Conservation (phyloP, 2,797 vertebrate genomes). For the Prionace glauca region DNA sequence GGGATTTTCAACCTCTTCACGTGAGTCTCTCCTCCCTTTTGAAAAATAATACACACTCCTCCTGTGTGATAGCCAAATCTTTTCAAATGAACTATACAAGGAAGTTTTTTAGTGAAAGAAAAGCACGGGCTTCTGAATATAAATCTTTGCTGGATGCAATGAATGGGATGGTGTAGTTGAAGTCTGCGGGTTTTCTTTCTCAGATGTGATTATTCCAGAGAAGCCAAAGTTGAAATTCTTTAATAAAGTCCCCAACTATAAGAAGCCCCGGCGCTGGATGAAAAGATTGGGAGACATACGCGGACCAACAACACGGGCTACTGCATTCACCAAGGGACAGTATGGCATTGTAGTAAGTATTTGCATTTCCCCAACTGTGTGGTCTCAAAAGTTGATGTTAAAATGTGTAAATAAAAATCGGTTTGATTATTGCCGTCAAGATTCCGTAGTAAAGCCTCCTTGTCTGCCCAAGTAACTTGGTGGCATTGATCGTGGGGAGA, state of each 20-base stretch:
- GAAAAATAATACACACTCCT: background rate
- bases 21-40: background rate
- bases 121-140: background rate
- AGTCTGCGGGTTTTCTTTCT: background rate
- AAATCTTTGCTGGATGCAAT: background rate
- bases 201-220: conserved; percentile 68
- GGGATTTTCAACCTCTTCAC: background rate
- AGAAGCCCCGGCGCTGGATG: conserved; percentile 67
- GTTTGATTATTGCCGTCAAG: background rate
- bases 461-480: background rate
- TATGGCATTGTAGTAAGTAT: conserved; percentile 82
- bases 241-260: conserved; percentile 74
- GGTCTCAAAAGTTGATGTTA: background rate
- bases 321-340: conserved; percentile 67
- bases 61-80: background rate
- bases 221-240: conserved; percentile 75
- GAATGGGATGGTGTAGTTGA: background rate
- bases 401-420: background rate
- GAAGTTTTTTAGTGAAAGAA: background rate
- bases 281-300: conserved; percentile 77
- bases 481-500: background rate
- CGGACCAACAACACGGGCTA: conserved; percentile 61
- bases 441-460: background rate
- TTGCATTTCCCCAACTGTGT: background rate
- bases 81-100: background rate